Base-by-base conservation (phyloP, 2,113 vertebrate species). In the Pundamilia nyererei region DNA sequence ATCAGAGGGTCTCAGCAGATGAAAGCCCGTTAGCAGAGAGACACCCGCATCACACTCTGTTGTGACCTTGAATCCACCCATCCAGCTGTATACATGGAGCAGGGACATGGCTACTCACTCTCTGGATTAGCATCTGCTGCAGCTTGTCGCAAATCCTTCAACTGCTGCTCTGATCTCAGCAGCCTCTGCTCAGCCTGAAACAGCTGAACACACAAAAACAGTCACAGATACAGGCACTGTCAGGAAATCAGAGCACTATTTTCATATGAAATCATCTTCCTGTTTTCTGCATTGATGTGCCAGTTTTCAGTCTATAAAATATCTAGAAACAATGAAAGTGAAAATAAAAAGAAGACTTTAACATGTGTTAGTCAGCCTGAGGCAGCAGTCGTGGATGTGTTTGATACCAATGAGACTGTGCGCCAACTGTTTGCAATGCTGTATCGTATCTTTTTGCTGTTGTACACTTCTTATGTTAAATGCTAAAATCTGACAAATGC, bases 81-180 rank as follows among this genome's bases (percentile, higher is more conserved):
- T 65, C 83, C 90, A 89, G 87, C 84, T 84, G 65, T 80, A 29
- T 47, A 9, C 40, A 75, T 11, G 14, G 24, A 75, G 40, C 68
- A 75, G 68, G 80, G 29, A 91, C 75, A 9, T 5, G 6, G 26
- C 9, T 53, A 98, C 98, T 98, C 96, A 99, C 99, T 97, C 95
- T 99, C 98, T 89, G 99, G 98, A 89, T 97, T 98, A 85, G 98
- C 97, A 94, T 99, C 98, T 84, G 97, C 96, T 19, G 98, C 97
- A 29, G 98, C 97, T 21, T 98, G 96, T 58, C 96, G 97, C 96
- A 99, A 96, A 92, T 98, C 98, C 90, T 98, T 98, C 95, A 99
- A 96, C 91, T 99, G 98, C 81, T 97, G 96, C 87, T 98, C 97
- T 7, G 94, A 96, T 93, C 98, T 97, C 91, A 98, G 98, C 86